A percentile compares a stretch with the other conserved stretches of the same genome.
phyloP scores from a whole-genome alignment of 2,888 invertebrate species.

The Blomia tropicalis region DNA sequence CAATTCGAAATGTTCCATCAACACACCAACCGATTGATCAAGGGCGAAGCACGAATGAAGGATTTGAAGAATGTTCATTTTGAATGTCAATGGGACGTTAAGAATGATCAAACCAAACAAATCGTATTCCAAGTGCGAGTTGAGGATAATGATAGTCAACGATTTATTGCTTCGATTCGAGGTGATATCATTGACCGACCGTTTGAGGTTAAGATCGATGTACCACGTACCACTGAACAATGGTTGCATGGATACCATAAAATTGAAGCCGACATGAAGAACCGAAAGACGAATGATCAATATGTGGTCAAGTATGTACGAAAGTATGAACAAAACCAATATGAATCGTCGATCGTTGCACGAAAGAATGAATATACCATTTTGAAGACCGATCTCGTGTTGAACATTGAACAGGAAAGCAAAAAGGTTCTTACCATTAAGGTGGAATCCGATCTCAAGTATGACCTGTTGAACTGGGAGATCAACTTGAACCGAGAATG shows the following conservation, averaged over 20 bases:
- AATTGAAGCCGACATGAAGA: not conserved
- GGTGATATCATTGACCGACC: conserved; percentile 10
- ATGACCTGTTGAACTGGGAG: not conserved
- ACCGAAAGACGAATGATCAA: not conserved
- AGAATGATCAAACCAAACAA: not conserved
- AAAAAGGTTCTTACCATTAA: not conserved
- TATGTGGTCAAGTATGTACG: not conserved
- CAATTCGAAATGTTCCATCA: not conserved
- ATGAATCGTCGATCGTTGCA: not conserved
- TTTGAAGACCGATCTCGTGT: not conserved
- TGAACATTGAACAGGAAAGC: not conserved
- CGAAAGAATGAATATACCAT: not conserved
- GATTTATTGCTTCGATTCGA: not conserved
- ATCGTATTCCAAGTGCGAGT: not conserved
- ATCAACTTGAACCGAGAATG: conserved; percentile 6
- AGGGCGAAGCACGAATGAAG: not conserved
- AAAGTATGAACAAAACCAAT: not conserved
- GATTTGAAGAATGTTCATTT: not conserved
- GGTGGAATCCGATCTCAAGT: conserved; percentile 3
- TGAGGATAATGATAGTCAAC: not conserved
- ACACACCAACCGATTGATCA: not conserved
- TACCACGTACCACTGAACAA: not conserved
- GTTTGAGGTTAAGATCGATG: not conserved
- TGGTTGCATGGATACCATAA: not conserved
- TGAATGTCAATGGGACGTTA: not conserved